These are phyloP conservation scores for Papilio machaon DNA, from an alignment of 1,140 invertebrate species.

Conservation along the genomic window DNA sequence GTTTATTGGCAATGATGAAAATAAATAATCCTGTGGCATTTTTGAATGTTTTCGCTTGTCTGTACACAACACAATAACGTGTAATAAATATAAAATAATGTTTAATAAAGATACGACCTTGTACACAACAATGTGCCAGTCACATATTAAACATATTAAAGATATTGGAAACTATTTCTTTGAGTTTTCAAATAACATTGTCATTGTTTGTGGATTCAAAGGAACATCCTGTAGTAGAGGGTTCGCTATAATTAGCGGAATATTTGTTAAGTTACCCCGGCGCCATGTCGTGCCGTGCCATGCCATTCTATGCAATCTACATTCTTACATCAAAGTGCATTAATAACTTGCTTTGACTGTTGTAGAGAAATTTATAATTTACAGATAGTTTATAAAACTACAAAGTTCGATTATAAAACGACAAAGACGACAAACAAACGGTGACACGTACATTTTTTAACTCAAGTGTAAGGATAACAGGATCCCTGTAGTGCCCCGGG, in stretches of 20 bases:
- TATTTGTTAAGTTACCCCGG: background rate
- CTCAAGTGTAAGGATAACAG: background rate
- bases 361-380: no score
- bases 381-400: no score
- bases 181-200: no score
- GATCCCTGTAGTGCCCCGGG: background rate
- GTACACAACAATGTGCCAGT: background rate
- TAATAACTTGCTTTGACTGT: no score
- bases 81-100: background rate
- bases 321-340: no score
- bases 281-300: background rate
- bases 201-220: no score
- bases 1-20: background rate
- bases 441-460: background rate
- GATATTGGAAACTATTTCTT: background rate
- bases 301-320: no score
- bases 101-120: constrained; percentile 6
- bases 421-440: no score
- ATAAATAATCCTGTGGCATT: background rate
- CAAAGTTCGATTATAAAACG: no score
- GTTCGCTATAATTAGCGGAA: background rate
- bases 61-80: background rate
- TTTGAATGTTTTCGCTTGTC: constrained; percentile 2
- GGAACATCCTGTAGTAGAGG: no score
- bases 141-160: background rate